phyloP scores from a whole-genome alignment of 2,113 vertebrate species.

The Onychostoma macrolepis region DNA sequence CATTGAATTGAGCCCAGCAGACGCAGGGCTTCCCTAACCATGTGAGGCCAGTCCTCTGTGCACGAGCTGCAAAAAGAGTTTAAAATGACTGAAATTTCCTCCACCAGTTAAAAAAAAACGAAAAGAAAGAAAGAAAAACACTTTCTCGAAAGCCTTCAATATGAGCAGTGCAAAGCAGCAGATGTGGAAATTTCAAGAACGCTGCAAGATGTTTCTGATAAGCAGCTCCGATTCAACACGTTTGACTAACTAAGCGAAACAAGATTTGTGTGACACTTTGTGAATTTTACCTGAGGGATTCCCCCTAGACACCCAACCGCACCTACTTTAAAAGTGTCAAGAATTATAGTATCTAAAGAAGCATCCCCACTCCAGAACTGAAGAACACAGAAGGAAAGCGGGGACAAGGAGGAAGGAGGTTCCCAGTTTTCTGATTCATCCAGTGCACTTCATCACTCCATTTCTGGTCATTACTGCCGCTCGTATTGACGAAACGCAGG shows the following conservation, averaged over 20 bases:
- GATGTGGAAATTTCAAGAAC: neutral
- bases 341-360: neutral
- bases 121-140: neutral
- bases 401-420: constrained; percentile 39
- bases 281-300: constrained; percentile 6
- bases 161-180: neutral
- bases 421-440: constrained; percentile 51
- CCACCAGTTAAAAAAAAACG: neutral
- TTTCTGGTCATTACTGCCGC: constrained; percentile 49
- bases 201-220: neutral
- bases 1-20: constrained; percentile 31
- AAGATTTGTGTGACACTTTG: neutral
- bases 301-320: neutral
- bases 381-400: neutral
- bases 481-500: constrained; percentile 41
- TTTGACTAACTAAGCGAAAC: neutral
- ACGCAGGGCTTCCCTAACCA: neutral
- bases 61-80: constrained; percentile 4
- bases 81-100: neutral
- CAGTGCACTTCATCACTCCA: constrained; percentile 47
- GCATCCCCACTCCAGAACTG: neutral
- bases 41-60: neutral
- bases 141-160: neutral
- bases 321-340: constrained; percentile 1
- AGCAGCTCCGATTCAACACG: neutral